Base-by-base conservation (phyloP, 2,888 invertebrate genomes). In the Patella pellucida region DNA sequence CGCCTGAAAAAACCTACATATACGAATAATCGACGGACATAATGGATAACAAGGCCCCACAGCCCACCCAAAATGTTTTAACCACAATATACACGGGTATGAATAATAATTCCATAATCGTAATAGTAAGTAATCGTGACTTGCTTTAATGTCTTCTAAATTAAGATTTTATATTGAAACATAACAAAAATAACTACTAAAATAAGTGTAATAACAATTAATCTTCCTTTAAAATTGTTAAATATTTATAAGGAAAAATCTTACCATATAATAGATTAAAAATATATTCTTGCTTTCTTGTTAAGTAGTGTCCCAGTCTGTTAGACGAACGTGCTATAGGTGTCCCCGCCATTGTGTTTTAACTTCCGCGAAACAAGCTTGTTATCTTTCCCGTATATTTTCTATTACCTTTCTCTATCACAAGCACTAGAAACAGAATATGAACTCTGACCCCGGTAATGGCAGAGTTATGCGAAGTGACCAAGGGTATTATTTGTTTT, bases 401-500 rank as follows among this genome's bases (percentile, higher is more conserved):
- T 12, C 23, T 23, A 23, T 62, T 62, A 12, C 62, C 62, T 62
- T 23, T 11, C 62, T 23, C 62, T 23, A 23, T 62, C 19, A 62
- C 62, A 62, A n/a, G 12, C 41, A 41, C 41, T 41, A 23, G 23
- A 23, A 62, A 62, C 14, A 3, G 62, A 23, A 19, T 23, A 23
- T 62, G 23, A 62, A 19, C 62, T 23, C 14, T 62, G 62, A 62
- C 62, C 62, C 14, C 62, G 62, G 23, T 23, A 62, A 62, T 62
- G 62, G 23, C 62, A 62, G 12, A 62, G 62, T 62, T 62, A 62
- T 62, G 62, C 14, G 62, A 62, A 62, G 62, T 62, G 62, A 62
- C 62, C 19, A 62, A 19, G 19, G 14, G 62, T 62, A 62, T 23
- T 62, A 62, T 62, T 62, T 62, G 62, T 62, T 62, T 62, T 62